A percentile compares a stretch with the other conserved stretches of the same genome.
Conservation (phyloP, 2,888 invertebrate genomes). For the Amiota mariae region DNA sequence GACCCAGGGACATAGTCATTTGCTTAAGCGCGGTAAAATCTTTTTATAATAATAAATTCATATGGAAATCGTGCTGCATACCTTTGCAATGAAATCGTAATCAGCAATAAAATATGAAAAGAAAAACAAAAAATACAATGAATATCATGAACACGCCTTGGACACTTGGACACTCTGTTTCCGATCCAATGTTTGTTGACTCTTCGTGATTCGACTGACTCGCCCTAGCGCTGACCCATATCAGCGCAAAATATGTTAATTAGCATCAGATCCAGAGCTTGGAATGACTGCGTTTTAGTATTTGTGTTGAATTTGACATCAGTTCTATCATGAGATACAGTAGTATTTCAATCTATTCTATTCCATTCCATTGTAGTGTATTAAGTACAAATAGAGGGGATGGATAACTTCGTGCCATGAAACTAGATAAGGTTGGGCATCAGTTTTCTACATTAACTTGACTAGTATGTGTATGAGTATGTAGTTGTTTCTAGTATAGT, state of each 20-base stretch:
- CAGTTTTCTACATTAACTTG: too few species aligned
- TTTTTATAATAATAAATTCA: constrained; percentile 7
- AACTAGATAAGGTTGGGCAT: too few species aligned
- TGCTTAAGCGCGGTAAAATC: neutral
- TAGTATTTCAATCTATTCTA: too few species aligned
- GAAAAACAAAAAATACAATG: constrained; percentile 27
- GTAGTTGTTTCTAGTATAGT: too few species aligned
- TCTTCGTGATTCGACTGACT: constrained; percentile 35
- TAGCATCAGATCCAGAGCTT: constrained; percentile 41
- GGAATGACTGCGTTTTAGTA: neutral
- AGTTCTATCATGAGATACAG: neutral
- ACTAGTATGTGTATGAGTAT: too few species aligned
- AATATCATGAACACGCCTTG: too few species aligned
- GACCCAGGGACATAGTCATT: neutral
- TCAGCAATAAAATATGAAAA: neutral
- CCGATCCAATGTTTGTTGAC: too few species aligned
- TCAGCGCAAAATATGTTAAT: constrained; percentile 64
- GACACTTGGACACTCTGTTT: too few species aligned
- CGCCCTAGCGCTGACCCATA: constrained; percentile 58
- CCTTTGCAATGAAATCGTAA: constrained; percentile 18
- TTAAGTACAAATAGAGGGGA: too few species aligned
- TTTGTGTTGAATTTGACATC: neutral
- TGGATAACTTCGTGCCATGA: too few species aligned
- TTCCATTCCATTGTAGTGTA: too few species aligned
- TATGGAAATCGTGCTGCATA: constrained; percentile 12